A percentile compares a stretch with the other conserved stretches of the same genome.
phyloP scores from a whole-genome alignment of 2,113 vertebrate species.

The Bubalus kerabau region DNA sequence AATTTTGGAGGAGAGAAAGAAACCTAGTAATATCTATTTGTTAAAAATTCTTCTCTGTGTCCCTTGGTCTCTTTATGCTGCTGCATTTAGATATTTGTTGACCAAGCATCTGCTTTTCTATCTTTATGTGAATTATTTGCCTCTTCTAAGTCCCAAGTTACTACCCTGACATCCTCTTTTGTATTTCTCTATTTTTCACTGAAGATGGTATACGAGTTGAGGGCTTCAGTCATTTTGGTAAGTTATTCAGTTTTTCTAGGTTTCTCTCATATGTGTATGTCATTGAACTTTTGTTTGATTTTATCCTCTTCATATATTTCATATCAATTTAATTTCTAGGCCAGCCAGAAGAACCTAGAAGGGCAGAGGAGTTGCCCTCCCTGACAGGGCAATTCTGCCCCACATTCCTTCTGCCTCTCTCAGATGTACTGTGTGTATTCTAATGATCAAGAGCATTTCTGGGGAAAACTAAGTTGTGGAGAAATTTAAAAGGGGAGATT shows the following conservation, averaged over 20 bases:
- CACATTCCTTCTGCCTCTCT: not conserved
- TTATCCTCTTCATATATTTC: not conserved
- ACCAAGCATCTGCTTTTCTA: not conserved
- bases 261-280: not conserved
- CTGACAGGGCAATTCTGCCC: not conserved
- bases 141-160: not conserved
- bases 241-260: not conserved
- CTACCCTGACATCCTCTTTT: not conserved
- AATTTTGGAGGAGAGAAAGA: not conserved
- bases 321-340: not conserved
- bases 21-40: not conserved
- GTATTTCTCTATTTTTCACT: not conserved
- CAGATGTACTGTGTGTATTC: not conserved
- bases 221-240: not conserved
- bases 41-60: not conserved
- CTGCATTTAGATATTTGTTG: not conserved
- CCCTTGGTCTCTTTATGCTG: not conserved
- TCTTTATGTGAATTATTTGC: not conserved
- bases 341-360: not conserved
- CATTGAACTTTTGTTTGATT: not conserved
- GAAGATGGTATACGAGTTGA: not conserved
- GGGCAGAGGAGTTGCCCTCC: not conserved
- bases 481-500: not conserved
- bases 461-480: not conserved
- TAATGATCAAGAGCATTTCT: not conserved